Evolutionary conservation across 2,797 vertebrate genomes (phyloP), one percentile per base, ranked within the genome.

Genomic region (Darevskia mixta): DNA sequence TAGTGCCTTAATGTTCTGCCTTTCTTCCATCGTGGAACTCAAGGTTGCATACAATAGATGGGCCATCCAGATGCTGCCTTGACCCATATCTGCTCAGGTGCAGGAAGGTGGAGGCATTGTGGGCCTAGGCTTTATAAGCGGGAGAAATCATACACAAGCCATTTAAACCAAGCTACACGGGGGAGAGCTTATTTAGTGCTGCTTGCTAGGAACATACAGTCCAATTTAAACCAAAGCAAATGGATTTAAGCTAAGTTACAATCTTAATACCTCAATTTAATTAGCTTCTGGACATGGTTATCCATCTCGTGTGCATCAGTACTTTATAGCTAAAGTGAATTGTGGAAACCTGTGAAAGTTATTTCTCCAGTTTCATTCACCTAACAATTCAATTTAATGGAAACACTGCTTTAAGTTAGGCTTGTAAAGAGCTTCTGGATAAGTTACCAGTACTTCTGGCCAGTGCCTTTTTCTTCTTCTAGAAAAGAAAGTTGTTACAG

Each of bases 231-330:
- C 8, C 18, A 25, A 79, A 67, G 18, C 38, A 84, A 32, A 66
- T 43, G 29, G 66, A 84, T 61, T 79, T 86, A 29, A 86, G 61
- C 43, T 79, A 86, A 79, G 79, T 32, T 79, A 73, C 35, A 38
- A 17, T 73, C 32, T 73, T 73, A 86, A 79, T 25, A 69, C n/a
- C 20, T 69, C 45, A 38, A 15, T 27, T 86, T 55, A 49, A 79
- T 86, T 69, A 79, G 66, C 23, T 79, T 38, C 76, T 72, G 79
- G 66, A 10, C 67, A 55, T 84, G 35, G 67, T 67, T 84, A 41
- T 43, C 49, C 76, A 66, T 88, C 43, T 81, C 61, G 35, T 67
- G 5, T 75, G 18, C 64, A 55, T 87, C 77, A 32, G 38, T 41
- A 61, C 55, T 35, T 61, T 73, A 73, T 49, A 69, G 58, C 41